These are phyloP conservation scores for Oxytorus armatus DNA, from an alignment of 2,888 invertebrate species.

Conservation along the genomic window DNA sequence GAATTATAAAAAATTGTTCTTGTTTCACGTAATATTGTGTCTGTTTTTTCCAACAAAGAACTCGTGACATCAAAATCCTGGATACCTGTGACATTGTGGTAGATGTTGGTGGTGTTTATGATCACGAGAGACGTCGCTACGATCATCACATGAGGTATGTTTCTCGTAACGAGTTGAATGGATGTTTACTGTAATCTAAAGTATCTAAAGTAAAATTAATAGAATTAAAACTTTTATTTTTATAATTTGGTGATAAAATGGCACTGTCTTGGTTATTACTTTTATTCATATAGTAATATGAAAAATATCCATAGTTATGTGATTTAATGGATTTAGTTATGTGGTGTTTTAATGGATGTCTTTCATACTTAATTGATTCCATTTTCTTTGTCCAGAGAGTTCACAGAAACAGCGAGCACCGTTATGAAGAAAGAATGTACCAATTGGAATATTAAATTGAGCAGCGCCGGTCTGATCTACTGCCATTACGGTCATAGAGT, in stretches of 20 bases:
- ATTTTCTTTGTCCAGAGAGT: constrained; percentile 72
- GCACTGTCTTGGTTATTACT: too few relatives aligned
- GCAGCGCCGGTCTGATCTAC: constrained; percentile 97
- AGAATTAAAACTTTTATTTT: too few relatives aligned
- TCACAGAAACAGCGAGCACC: constrained; percentile 76
- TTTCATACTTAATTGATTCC: too few relatives aligned
- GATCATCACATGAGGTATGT: constrained; percentile 96
- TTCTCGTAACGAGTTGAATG: too few relatives aligned
- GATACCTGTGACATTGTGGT: constrained; percentile 96
- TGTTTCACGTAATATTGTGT: neutral
- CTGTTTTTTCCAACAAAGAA: constrained; percentile 81
- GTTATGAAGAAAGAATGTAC: constrained; percentile 79
- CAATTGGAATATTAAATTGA: constrained; percentile 88
- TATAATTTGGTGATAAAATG: too few relatives aligned
- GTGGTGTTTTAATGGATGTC: too few relatives aligned
- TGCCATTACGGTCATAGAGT: constrained; percentile 94
- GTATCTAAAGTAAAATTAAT: too few relatives aligned
- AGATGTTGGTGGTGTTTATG: constrained; percentile 96
- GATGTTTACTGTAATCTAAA: too few relatives aligned
- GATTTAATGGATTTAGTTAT: too few relatives aligned
- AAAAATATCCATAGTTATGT: too few relatives aligned
- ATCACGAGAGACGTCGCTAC: constrained; percentile 91
- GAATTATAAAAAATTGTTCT: neutral
- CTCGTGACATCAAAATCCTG: constrained; percentile 87
- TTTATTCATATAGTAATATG: too few relatives aligned